These are phyloP conservation scores for Mastomys natalensis DNA, from an alignment of 2,113 vertebrate species.

Conservation along the genomic window DNA sequence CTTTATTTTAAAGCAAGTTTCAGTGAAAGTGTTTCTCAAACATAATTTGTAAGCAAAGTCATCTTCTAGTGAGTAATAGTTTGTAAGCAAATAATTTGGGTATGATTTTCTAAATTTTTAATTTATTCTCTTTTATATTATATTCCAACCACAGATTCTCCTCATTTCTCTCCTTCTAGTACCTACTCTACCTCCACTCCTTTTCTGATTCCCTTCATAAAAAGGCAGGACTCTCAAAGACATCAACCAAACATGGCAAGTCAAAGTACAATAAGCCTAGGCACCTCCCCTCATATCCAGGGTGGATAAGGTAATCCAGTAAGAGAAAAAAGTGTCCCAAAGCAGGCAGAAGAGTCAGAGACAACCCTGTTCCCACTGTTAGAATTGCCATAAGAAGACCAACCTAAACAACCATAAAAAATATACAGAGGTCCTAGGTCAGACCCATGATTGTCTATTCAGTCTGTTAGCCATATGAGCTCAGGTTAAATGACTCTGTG, in stretches of 20 bases:
- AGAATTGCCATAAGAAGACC: not conserved
- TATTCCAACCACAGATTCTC: not conserved
- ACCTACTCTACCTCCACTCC: not conserved
- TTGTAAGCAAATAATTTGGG: not conserved
- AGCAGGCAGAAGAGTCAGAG: not conserved
- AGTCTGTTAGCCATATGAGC: not conserved
- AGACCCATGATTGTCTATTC: not conserved
- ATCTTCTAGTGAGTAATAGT: not conserved
- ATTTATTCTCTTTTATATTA: not conserved
- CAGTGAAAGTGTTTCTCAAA: not conserved
- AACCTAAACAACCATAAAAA: not conserved
- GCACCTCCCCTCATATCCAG: not conserved
- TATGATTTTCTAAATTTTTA: not conserved
- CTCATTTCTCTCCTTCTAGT: not conserved
- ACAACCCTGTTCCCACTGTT: not conserved
- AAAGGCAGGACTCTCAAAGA: not conserved
- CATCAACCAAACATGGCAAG: not conserved
- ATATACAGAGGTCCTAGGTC: not conserved
- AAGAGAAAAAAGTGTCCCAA: not conserved
- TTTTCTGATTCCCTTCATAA: not conserved
- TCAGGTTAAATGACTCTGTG: not conserved
- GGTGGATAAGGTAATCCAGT: not conserved
- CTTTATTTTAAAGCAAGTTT: not conserved
- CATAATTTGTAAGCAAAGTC: not conserved
- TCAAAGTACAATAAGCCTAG: not conserved